Percentiles rank a stretch among this genome's conserved stretches.
phyloP scores from a whole-genome alignment of 2,797 vertebrate genomes.

The Petrocephalus schoutedeni region DNA sequence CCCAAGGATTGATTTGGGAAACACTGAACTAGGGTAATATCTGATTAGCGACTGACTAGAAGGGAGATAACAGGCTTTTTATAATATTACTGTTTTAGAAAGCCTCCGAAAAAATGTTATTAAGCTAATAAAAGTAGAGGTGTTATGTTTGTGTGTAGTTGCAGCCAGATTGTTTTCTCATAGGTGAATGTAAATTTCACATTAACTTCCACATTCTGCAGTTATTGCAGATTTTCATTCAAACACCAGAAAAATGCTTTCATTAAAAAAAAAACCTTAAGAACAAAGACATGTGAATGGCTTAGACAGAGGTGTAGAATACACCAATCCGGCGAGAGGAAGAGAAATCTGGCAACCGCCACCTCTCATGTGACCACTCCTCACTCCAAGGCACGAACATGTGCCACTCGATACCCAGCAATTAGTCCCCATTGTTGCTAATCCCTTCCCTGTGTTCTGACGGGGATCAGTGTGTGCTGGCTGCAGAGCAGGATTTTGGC shows the following conservation, averaged over 20 bases:
- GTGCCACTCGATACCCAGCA: constrained; percentile 41
- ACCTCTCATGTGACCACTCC: constrained; percentile 9
- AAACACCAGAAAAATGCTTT: background rate
- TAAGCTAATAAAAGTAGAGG: background rate
- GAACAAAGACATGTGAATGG: background rate
- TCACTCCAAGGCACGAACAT: constrained; percentile 26
- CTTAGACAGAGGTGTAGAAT: background rate
- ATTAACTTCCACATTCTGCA: background rate
- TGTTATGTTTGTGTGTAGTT: background rate
- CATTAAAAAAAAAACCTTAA: background rate
- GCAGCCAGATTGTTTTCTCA: background rate
- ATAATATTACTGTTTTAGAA: constrained; percentile 32
- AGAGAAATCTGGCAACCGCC: background rate
- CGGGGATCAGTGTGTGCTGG: background rate
- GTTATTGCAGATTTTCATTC: background rate
- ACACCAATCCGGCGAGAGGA: background rate
- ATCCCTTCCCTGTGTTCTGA: constrained; percentile 42
- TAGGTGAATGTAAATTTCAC: background rate
- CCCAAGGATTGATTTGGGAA: background rate
- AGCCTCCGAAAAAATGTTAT: background rate
- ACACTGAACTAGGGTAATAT: constrained; percentile 29
- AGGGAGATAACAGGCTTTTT: constrained; percentile 58
- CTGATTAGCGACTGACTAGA: constrained; percentile 59
- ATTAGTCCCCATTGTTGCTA: constrained; percentile 44
- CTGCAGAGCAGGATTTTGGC: background rate